Percentiles rank a stretch among this genome's conserved stretches.
These are phyloP conservation scores for Pollenia angustigena DNA, from an alignment of 2,888 invertebrate genomes.

Conservation along the genomic window DNA sequence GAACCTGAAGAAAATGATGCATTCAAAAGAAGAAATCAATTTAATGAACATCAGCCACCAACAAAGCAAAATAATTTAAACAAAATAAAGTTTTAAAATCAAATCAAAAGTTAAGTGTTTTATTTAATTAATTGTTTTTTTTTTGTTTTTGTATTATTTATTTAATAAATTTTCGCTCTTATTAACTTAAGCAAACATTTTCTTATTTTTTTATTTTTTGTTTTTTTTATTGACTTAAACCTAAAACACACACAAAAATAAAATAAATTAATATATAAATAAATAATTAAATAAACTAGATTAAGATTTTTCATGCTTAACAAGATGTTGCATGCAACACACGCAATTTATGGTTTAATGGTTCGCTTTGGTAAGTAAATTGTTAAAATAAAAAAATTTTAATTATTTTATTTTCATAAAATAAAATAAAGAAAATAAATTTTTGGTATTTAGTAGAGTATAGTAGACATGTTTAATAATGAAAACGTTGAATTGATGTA, in stretches of 20 bases:
- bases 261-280: constrained; percentile 21
- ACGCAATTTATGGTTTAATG: constrained; percentile 66
- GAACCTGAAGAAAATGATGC: constrained; percentile 39
- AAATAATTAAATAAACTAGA: constrained; percentile 59
- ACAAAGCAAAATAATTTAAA: neutral
- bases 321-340: constrained; percentile 52
- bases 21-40: constrained; percentile 45
- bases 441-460: constrained; percentile 21
- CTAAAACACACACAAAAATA: constrained; percentile 37
- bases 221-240: constrained; percentile 50
- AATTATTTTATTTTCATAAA: constrained; percentile 2
- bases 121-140: constrained; percentile 25
- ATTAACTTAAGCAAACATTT: constrained; percentile 31
- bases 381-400: neutral
- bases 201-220: neutral
- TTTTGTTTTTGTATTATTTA: constrained; percentile 46
- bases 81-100: constrained; percentile 7
- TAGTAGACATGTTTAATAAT: neutral
- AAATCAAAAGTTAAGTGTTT: constrained; percentile 21
- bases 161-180: constrained; percentile 31
- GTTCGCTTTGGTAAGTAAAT: constrained; percentile 61
- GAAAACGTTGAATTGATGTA: constrained; percentile 1
- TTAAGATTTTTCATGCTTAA: constrained; percentile 54
- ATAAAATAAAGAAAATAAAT: constrained; percentile 22
- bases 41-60: neutral